Base-by-base conservation (phyloP, 2,113 vertebrate genomes). In the Caretta caretta region DNA sequence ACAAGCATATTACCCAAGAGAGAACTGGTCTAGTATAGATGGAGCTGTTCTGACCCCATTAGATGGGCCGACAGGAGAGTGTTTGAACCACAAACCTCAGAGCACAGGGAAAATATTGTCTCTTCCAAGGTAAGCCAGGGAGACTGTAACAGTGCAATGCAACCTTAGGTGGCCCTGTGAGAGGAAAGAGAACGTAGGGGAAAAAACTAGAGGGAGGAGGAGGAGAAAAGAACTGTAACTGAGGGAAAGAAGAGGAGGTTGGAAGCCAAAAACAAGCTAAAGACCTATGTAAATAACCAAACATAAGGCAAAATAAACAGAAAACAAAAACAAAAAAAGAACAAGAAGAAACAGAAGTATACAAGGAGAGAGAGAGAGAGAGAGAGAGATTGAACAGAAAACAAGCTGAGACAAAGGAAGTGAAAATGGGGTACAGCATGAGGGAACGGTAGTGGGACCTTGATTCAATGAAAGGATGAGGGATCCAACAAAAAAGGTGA, bases 81-180 rank as follows among this genome's bases (percentile, higher is more conserved):
- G 12, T 93, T 94, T 96, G 81, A 96, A 96, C 94, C 91, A 88
- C 96, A 96, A 88, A 96, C 93, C 91, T 94, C 93, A 97, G 90
- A 97, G 95, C 65, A 97, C 90, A 96, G 86, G 92, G 84, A 90
- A 95, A 97, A 96, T 89, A 94, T 24, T 96, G 91, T 97, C 92
- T 94, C 84, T 91, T 97, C 91, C 79, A 95, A 90, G 31, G 95
- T 90, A 96, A 97, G 72, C 89, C 90, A 95, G 54, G 84, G 56
- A 94, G 85, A 84, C 84, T 81, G 35, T 75, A 84, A 93, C 90
- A 91, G 3, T 29, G 91, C 93, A 91, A 50, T 56, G 84, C 79
- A 96, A 96, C 92, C 93, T 97, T 93, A 96, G 89, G 89, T 92
- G 83, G 91, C 96, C 93, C 88, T 90, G 95, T 93, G 38, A 91